Evolutionary conservation across 1,140 invertebrate species (phyloP).

Genomic region (Orchestia grillus): DNA sequence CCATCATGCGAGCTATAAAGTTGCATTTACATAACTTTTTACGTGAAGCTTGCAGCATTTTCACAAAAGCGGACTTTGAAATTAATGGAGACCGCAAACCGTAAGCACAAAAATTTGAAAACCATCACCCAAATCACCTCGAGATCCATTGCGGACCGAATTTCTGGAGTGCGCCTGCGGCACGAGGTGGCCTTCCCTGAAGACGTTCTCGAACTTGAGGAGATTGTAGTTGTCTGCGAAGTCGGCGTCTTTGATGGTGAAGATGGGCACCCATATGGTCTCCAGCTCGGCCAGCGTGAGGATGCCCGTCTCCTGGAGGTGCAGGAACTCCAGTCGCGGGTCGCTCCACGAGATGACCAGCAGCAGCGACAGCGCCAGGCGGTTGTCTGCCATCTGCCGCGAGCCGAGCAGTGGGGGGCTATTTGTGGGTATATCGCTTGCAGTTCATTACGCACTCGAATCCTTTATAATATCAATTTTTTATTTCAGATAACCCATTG

Average conservation of each 20-base stretch:
- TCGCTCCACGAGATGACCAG: background rate
- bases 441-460: too few species aligned
- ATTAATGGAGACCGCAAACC: too few species aligned
- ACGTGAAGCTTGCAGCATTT: too few species aligned
- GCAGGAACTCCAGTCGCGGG: background rate
- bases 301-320: background rate
- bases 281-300: background rate
- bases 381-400: background rate
- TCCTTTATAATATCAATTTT: too few species aligned
- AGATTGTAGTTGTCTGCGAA: constrained; percentile 23
- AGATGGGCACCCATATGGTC: constrained; percentile 35
- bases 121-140: background rate
- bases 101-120: too few species aligned
- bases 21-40: too few species aligned
- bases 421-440: too few species aligned
- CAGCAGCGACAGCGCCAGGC: background rate
- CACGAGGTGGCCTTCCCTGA: background rate
- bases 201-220: constrained; percentile 4
- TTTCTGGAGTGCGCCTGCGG: background rate
- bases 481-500: too few species aligned
- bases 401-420: too few species aligned
- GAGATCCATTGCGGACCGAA: background rate
- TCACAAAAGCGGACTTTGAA: too few species aligned
- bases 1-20: too few species aligned
- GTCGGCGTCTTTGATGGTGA: constrained; percentile 32